Evolutionary conservation across 64 coral and sea anemone species (phyloP).

Genomic region (Stichodactyla helianthus): DNA sequence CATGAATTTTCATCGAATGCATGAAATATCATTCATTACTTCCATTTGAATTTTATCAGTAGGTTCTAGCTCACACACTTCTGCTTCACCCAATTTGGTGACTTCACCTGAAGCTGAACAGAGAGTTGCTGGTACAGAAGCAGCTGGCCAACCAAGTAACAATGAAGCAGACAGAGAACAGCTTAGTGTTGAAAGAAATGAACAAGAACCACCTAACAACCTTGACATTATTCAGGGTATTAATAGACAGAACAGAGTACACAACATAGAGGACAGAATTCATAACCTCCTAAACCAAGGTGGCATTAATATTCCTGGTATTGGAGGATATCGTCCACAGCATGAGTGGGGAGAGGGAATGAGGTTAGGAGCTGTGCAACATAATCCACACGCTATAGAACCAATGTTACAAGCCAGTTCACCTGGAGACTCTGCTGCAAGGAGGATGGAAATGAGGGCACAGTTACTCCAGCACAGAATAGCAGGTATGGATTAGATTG

Average conservation of each 20-base stretch:
- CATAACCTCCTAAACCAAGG: neutral
- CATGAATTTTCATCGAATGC: too few relatives aligned
- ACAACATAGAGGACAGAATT: neutral
- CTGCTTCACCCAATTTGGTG: neutral
- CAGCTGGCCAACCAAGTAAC: neutral
- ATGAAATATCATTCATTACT: neutral
- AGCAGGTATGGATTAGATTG: neutral
- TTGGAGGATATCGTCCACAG: neutral
- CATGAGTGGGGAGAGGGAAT: conserved; percentile 67
- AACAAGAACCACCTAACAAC: neutral
- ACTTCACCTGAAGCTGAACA: neutral
- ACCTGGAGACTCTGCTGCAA: conserved; percentile 61
- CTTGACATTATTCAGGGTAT: too few relatives aligned
- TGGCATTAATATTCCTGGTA: conserved; percentile 6
- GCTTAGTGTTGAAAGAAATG: neutral
- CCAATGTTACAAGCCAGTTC: conserved; percentile 45
- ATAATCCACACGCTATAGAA: conserved; percentile 76
- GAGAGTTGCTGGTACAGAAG: neutral
- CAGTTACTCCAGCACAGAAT: conserved; percentile 26
- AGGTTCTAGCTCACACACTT: neutral
- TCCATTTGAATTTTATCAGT: neutral
- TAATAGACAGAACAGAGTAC: too few relatives aligned
- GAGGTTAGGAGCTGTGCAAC: conserved; percentile 42
- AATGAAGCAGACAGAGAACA: neutral
- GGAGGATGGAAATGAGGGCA: conserved; percentile 65